Conservation (phyloP, 2,797 vertebrate species). For the Pagetopsis macropterus region DNA sequence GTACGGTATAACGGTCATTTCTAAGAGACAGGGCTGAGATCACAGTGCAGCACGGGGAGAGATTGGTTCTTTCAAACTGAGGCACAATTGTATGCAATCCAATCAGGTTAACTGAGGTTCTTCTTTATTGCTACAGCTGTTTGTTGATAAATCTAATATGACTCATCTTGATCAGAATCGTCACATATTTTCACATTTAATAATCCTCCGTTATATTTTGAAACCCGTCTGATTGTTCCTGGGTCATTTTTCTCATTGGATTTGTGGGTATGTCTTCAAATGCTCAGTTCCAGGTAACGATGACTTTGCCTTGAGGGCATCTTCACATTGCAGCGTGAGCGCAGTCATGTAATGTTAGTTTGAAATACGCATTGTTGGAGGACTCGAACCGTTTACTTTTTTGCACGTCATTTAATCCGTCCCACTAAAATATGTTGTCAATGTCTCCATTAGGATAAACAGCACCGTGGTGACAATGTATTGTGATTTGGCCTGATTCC, state of each 20-base stretch:
- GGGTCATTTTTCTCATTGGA: neutral
- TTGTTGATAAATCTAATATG: too few species aligned
- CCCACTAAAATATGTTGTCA: neutral
- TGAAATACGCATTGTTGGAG: neutral
- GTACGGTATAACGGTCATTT: neutral
- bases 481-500: constrained; percentile 20
- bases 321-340: too few species aligned
- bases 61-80: neutral
- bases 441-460: constrained; percentile 6
- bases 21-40: too few species aligned
- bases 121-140: neutral
- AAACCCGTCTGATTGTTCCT: neutral
- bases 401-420: neutral
- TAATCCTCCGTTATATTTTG: neutral
- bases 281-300: neutral
- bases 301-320: too few species aligned
- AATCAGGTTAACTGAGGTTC: neutral
- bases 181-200: neutral
- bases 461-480: constrained; percentile 4
- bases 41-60: neutral
- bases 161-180: too few species aligned
- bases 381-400: neutral
- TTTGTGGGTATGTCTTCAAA: neutral
- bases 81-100: neutral
- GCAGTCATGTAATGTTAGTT: neutral